Base-by-base conservation (phyloP, 1,140 invertebrate genomes). In the Dryas iulia region DNA sequence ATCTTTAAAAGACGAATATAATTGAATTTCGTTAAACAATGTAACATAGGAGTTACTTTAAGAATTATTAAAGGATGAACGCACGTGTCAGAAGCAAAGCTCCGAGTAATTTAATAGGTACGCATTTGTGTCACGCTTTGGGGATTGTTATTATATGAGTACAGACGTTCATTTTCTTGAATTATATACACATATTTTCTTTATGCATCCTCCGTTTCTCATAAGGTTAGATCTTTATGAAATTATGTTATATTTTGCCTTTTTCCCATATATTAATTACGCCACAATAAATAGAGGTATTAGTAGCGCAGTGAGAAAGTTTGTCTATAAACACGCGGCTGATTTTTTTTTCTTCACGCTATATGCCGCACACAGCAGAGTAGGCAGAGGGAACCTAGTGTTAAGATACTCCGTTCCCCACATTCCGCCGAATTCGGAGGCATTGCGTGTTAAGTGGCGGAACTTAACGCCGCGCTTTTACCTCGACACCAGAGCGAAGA, bases 41-140 rank as follows among this genome's bases (percentile, higher is more conserved):
- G 18, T 21, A 18, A 47, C 2, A 47, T 47, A 47, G 14, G 14
- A 21, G 14, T 21, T 18, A 11, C 8, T 47, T 21, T 18, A 47
- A 47, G 14, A 47, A 47, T 60, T 60, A 25, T 21, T 24, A 10
- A 39, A 21, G 21, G 3, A 39, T 47, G 33, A 47, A 26, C n/a
- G 33, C 31, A 21, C 39, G 23, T 26, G 23, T 60, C 59, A 39
- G 33, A 47, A 60, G 4, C 33, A 60, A 60, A 28, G 24, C 33
- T 26, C 33, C 25, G n/a, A 3, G 59, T 60, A 47, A 33, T 60
- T 60, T 60, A 60, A 39, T 59, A 59, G 14, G 25, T 59, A 12
- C 7, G n/a, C 25, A 47, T 26, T 60, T 47, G 14, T 47, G 35
- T 47, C 35, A 47, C 35, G 7, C 7, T 47, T 47, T 10, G 35